Percentiles rank a stretch among this genome's conserved stretches.
These are phyloP conservation scores for Drosophila fulvimacula DNA, from an alignment of 2,888 invertebrate species.

Conservation along the genomic window DNA sequence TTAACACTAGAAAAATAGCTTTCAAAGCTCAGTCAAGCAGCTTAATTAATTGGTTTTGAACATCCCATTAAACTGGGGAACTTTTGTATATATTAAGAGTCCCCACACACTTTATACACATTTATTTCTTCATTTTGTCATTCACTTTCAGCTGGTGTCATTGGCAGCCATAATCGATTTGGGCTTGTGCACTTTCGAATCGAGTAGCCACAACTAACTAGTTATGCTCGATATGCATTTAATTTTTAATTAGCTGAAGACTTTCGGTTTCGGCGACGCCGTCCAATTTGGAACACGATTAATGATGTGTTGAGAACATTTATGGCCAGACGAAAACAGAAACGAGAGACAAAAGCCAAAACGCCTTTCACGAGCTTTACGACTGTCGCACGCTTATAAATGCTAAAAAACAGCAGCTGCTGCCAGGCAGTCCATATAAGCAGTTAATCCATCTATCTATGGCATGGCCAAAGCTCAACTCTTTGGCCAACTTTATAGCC, in stretches of 20 bases:
- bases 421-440: slow-evolving; percentile 27
- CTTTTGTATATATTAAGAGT: not conserved
- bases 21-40: not conserved
- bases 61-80: too few species aligned
- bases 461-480: slow-evolving; percentile 19
- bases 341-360: not conserved
- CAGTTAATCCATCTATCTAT: slow-evolving; percentile 33
- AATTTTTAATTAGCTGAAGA: slow-evolving; percentile 22
- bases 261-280: slow-evolving; percentile 14
- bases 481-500: slow-evolving; percentile 31
- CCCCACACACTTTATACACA: too few species aligned
- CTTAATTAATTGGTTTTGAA: too few species aligned
- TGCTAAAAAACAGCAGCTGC: slow-evolving; percentile 9
- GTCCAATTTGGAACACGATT: slow-evolving; percentile 40
- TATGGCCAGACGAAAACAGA: slow-evolving; percentile 29
- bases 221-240: slow-evolving; percentile 16
- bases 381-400: slow-evolving; percentile 44
- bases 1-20: not conserved
- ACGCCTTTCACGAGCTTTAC: slow-evolving; percentile 56
- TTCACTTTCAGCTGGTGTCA: slow-evolving; percentile 10
- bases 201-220: slow-evolving; percentile 8
- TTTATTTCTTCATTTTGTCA: not conserved
- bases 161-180: slow-evolving; percentile 1
- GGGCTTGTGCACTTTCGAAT: slow-evolving; percentile 11
- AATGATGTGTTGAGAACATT: slow-evolving; percentile 55